A percentile compares a stretch with the other conserved stretches of the same genome.
phyloP scores from a whole-genome alignment of 1,140 invertebrate species.

The Wasmannia auropunctata region DNA sequence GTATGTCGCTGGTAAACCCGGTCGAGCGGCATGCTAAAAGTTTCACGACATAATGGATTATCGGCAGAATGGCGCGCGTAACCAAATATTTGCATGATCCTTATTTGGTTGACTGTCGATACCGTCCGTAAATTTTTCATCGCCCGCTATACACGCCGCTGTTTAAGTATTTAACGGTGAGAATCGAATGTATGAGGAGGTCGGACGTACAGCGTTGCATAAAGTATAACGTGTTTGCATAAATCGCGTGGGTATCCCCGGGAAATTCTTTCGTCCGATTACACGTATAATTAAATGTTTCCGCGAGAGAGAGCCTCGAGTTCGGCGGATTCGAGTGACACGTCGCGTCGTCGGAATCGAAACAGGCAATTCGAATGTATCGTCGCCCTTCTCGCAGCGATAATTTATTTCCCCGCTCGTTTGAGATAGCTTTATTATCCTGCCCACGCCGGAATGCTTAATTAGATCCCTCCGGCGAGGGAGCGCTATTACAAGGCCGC shows the following conservation, averaged over 20 bases:
- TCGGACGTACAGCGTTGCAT: background rate
- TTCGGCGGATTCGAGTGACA: background rate
- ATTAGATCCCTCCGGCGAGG: conserved; percentile 1
- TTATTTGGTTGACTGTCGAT: conserved; percentile 56
- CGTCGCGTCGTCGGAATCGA: background rate
- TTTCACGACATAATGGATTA: conserved; percentile 58
- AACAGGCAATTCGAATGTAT: conserved; percentile 26
- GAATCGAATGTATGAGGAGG: conserved; percentile 15
- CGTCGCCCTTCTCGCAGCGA: background rate
- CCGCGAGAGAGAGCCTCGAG: background rate
- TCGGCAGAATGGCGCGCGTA: conserved; percentile 37
- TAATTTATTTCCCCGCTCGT: conserved; percentile 14
- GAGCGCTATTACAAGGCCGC: background rate
- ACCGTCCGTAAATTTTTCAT: conserved; percentile 52
- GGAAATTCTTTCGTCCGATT: background rate
- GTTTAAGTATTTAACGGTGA: conserved; percentile 50
- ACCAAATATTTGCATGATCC: conserved; percentile 53
- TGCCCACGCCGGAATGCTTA: conserved; percentile 17
- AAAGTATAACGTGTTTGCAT: background rate
- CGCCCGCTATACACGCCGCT: conserved; percentile 6
- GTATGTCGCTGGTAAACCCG: background rate
- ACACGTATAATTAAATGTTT: background rate
- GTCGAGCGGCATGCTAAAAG: conserved; percentile 17
- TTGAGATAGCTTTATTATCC: conserved; percentile 28
- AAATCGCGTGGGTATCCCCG: background rate